A percentile compares a stretch with the other conserved stretches of the same genome.
Evolutionary conservation across 2,113 vertebrate species (phyloP).

Genomic region (Pseudonaja textilis): DNA sequence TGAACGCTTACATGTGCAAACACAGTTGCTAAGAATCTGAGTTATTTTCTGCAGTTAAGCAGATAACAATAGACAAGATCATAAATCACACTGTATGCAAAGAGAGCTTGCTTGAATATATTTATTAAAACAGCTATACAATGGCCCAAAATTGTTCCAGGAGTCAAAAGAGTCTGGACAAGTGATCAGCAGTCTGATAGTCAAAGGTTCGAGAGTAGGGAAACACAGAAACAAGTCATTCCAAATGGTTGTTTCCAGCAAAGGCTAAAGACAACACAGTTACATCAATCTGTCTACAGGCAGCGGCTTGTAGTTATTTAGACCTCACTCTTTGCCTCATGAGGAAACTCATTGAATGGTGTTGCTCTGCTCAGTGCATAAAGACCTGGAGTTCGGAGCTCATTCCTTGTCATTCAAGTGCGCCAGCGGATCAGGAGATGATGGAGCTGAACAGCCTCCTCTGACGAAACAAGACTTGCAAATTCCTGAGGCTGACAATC

Average conservation of each 20-base stretch:
- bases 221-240: not conserved
- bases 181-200: not conserved
- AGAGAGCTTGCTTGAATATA: not conserved
- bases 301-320: not conserved
- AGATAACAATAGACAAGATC: not conserved
- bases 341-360: not conserved
- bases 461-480: not conserved
- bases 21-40: not conserved
- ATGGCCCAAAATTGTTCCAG: not conserved
- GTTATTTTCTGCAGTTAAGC: not conserved
- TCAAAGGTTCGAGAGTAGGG: not conserved
- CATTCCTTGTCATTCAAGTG: not conserved
- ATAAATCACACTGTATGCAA: not conserved
- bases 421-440: not conserved
- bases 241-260: not conserved
- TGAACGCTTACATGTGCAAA: not conserved
- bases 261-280: not conserved
- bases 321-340: not conserved
- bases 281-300: not conserved
- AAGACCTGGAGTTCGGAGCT: not conserved
- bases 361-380: not conserved
- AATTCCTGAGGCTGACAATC: not conserved
- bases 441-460: not conserved
- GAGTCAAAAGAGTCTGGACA: not conserved
- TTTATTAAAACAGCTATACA: not conserved